phyloP scores from a whole-genome alignment of 2,113 vertebrate genomes.

The Dipodomys ordii region DNA sequence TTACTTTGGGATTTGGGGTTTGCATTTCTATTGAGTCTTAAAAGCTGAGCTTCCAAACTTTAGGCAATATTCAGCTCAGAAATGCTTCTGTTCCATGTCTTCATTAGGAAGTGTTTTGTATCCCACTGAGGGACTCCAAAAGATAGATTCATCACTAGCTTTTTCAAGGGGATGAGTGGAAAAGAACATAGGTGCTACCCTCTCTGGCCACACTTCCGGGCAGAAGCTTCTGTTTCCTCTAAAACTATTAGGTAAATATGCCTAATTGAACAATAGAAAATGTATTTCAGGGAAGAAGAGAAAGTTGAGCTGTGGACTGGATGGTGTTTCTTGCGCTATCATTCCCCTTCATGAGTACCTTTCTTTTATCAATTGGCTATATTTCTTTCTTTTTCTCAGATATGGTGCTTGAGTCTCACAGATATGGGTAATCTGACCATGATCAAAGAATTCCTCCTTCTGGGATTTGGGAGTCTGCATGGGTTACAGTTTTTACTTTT shows the following conservation, averaged over 20 bases:
- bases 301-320: background rate
- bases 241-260: slow-evolving; percentile 44
- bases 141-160: slow-evolving; percentile 8
- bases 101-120: slow-evolving; percentile 22
- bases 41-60: slow-evolving; percentile 50
- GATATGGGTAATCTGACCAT: slow-evolving; percentile 46
- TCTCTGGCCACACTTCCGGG: slow-evolving; percentile 37
- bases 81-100: background rate
- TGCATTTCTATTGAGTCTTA: slow-evolving; percentile 34
- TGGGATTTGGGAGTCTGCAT: slow-evolving; percentile 42
- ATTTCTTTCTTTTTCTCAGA: slow-evolving; percentile 50
- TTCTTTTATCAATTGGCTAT: background rate
- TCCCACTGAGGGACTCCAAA: slow-evolving; percentile 16
- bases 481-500: slow-evolving; percentile 52
- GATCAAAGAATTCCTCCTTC: slow-evolving; percentile 64
- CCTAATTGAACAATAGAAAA: slow-evolving; percentile 27
- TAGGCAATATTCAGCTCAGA: slow-evolving; percentile 19
- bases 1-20: slow-evolving; percentile 45
- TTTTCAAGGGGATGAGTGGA: slow-evolving; percentile 45
- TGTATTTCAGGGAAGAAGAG: background rate
- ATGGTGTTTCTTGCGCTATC: background rate
- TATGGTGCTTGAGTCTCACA: background rate
- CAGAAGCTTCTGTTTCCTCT: slow-evolving; percentile 17
- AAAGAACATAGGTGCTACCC: background rate
- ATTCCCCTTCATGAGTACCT: background rate